Evolutionary conservation across 2,888 invertebrate genomes (phyloP).

Genomic region (Philereme vetulata): DNA sequence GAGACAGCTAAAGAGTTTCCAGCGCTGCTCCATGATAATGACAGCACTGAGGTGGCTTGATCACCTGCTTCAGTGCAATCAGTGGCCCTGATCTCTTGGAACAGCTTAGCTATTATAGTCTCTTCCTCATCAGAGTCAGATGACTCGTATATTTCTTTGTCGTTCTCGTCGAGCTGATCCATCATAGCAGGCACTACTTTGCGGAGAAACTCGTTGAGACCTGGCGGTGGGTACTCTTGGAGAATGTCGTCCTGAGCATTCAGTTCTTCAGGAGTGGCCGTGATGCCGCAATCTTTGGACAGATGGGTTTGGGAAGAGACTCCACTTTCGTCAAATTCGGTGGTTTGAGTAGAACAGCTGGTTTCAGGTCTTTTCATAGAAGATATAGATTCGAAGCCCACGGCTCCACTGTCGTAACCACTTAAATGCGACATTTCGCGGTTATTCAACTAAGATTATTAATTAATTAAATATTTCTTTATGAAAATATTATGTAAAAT

Average conservation of each 20-base stretch:
- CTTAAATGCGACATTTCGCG: slow-evolving; percentile 63
- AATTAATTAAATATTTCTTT: neutral
- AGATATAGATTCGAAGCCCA: slow-evolving; percentile 65
- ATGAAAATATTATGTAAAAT: no score
- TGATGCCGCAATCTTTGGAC: slow-evolving; percentile 54
- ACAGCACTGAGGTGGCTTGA: slow-evolving; percentile 54
- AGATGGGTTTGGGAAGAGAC: slow-evolving; percentile 57
- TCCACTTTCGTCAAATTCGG: slow-evolving; percentile 54
- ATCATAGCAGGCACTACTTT: slow-evolving; percentile 68
- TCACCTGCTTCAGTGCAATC: slow-evolving; percentile 62
- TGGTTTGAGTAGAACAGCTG: slow-evolving; percentile 61
- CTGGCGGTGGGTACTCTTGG: slow-evolving; percentile 60
- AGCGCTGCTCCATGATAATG: slow-evolving; percentile 65
- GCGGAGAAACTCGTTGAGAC: slow-evolving; percentile 66
- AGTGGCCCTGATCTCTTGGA: slow-evolving; percentile 60
- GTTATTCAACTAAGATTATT: neutral
- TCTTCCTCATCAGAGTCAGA: slow-evolving; percentile 76
- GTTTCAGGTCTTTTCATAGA: slow-evolving; percentile 46
- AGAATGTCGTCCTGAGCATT: slow-evolving; percentile 50
- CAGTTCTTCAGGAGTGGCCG: slow-evolving; percentile 55
- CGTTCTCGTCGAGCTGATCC: slow-evolving; percentile 64
- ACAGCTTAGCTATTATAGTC: slow-evolving; percentile 51
- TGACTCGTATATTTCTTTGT: slow-evolving; percentile 54
- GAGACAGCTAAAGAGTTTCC: slow-evolving; percentile 69
- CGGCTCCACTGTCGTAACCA: slow-evolving; percentile 68